A percentile compares a stretch with the other conserved stretches of the same genome.
Conservation (phyloP, 2,888 invertebrate genomes). For the Silvanus unidentatus region DNA sequence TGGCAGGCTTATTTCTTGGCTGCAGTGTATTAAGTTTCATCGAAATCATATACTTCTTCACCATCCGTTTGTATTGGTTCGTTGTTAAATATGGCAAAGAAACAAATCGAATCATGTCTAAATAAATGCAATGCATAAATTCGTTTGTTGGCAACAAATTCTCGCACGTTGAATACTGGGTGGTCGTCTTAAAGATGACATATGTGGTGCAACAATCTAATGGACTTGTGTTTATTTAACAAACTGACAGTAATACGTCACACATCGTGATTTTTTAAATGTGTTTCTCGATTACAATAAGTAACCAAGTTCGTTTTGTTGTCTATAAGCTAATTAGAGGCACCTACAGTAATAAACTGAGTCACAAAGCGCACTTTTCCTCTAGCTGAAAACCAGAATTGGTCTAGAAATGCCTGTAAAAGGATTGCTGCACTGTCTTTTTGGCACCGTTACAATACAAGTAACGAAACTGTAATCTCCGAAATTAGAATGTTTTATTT, state of each 20-base stretch:
- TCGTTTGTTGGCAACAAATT: too few relatives aligned
- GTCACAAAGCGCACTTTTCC: too few relatives aligned
- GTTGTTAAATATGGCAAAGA: constrained; percentile 33
- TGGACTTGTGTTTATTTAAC: constrained; percentile 48
- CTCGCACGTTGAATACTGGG: constrained; percentile 31
- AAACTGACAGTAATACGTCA: constrained; percentile 45
- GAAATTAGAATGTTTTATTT: constrained; percentile 33
- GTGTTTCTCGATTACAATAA: neutral
- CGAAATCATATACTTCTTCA: constrained; percentile 67
- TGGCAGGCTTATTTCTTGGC: constrained; percentile 71
- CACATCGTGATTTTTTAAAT: constrained; percentile 15
- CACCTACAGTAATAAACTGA: too few relatives aligned
- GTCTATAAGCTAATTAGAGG: too few relatives aligned
- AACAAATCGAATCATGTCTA: constrained; percentile 2
- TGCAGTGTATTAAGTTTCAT: constrained; percentile 71
- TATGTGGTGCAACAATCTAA: constrained; percentile 48
- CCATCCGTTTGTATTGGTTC: constrained; percentile 60
- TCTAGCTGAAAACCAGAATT: too few relatives aligned
- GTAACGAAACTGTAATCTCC: too few relatives aligned
- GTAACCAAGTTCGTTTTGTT: too few relatives aligned
- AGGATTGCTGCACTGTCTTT: too few relatives aligned
- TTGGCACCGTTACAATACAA: too few relatives aligned
- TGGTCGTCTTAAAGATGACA: constrained; percentile 39
- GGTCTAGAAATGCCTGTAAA: neutral
- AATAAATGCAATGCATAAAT: neutral